These are phyloP conservation scores for Panzeria rudis DNA, from an alignment of 2,888 invertebrate species.

Conservation along the genomic window DNA sequence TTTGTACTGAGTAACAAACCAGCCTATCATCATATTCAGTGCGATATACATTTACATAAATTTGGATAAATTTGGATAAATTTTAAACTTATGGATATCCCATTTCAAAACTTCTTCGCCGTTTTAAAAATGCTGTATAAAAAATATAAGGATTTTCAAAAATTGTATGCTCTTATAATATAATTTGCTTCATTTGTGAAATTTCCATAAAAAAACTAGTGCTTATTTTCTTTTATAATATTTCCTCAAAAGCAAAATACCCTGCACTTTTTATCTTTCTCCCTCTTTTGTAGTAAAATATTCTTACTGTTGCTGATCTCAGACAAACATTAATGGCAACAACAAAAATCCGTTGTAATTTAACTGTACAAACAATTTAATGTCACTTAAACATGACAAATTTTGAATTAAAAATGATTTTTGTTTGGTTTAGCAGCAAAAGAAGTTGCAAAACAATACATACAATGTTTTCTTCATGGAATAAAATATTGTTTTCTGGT, in stretches of 20 bases:
- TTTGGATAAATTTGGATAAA: no score
- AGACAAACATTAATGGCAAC: conserved; percentile 28
- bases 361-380: conserved; percentile 70
- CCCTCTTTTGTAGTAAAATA: conserved; percentile 28
- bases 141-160: no score
- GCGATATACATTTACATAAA: no score
- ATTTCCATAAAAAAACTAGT: not conserved
- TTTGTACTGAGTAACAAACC: no score
- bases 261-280: conserved; percentile 2
- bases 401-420: conserved; percentile 68
- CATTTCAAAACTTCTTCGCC: no score
- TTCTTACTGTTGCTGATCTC: conserved; percentile 46
- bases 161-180: no score
- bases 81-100: no score
- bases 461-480: not conserved
- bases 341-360: conserved; percentile 57
- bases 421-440: conserved; percentile 37
- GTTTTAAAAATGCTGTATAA: no score
- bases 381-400: conserved; percentile 72
- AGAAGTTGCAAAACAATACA: conserved; percentile 36
- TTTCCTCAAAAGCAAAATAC: conserved; percentile 18
- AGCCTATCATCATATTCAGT: no score
- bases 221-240: not conserved
- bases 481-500: conserved; percentile 34
- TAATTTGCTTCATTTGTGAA: no score